Base-by-base conservation (phyloP, 1,140 invertebrate species). In the Oedothorax gibbosus region DNA sequence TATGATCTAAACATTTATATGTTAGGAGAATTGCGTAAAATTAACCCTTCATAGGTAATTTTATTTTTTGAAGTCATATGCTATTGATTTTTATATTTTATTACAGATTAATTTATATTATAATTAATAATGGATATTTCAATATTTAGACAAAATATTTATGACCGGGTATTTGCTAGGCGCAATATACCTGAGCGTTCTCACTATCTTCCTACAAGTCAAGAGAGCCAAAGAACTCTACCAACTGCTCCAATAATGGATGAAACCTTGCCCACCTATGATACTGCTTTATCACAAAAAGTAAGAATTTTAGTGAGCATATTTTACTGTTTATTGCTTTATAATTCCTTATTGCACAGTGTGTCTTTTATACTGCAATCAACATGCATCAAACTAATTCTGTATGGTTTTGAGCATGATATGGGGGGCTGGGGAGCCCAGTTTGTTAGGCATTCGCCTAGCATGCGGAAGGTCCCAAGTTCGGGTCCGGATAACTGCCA, bases 281-380 rank as follows among this genome's bases (percentile, higher is more conserved):
- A 85, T 21, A 85, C 83, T 21, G 83, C 64, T 12, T 76, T 84
- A 20, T 64, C 75, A 35, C 78, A 77, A 72, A 85, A 85, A 50
- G 83, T 85, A 75, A 66, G 50, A 53, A 21, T 2, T 0, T 73
- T 73, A 50, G 1, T 73, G 21, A 73, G 53, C 11, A 51, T 12
- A 18, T 69, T 69, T 69, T 69, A 69, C n/a, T 69, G 66, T 69
- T 69, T 69, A 18, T 2, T 35, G 5, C 35, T 35, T 35, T 35
- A 2, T 35, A 35, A 35, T 35, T 35, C 35, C 35, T 35, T 35
- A 35, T 35, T 35, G 35, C 35, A 35, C 35, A 35, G 35, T 35
- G 35, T 35, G 35, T 35, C 35, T 35, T 35, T 1, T 35, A 5
- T 35, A 35, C 35, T 35, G 35, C 5, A 1, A 35, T 35, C 35